phyloP scores from a whole-genome alignment of 2,888 invertebrate species.

The Microplitis deprimator region DNA sequence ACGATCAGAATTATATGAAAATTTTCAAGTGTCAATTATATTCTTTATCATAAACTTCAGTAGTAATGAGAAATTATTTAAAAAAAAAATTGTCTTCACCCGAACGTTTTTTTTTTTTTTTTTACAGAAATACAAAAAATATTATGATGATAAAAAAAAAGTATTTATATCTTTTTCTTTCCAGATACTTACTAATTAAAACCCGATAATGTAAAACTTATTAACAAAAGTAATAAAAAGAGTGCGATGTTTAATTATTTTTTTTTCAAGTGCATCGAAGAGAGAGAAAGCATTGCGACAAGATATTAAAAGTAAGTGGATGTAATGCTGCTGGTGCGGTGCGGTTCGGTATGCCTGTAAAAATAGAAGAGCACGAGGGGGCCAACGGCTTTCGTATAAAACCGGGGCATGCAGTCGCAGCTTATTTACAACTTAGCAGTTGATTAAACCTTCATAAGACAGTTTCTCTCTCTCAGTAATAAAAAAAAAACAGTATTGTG shows the following conservation, averaged over 20 bases:
- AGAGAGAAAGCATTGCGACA: constrained; percentile 13
- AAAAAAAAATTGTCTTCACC: too few relatives aligned
- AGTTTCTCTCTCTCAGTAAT: constrained; percentile 10
- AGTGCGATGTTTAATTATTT: neutral
- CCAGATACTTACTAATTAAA: too few relatives aligned
- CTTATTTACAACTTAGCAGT: constrained; percentile 34
- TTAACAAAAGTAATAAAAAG: neutral
- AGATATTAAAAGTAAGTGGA: constrained; percentile 30
- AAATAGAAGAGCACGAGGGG: constrained; percentile 58
- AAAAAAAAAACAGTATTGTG: too few relatives aligned
- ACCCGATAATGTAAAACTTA: too few relatives aligned
- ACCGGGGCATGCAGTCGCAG: constrained; percentile 45
- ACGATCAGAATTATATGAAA: too few relatives aligned
- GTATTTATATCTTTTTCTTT: too few relatives aligned
- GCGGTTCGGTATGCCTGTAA: constrained; percentile 39
- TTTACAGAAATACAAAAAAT: too few relatives aligned
- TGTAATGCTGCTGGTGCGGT: constrained; percentile 3
- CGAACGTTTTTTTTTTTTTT: too few relatives aligned
- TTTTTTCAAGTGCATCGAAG: constrained; percentile 5
- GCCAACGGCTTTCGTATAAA: constrained; percentile 57
- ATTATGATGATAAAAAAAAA: too few relatives aligned
- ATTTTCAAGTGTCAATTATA: too few relatives aligned
- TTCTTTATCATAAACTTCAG: too few relatives aligned
- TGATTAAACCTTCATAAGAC: constrained; percentile 31
- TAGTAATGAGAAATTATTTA: too few relatives aligned